Evolutionary conservation across 2,797 vertebrate genomes (phyloP).

Genomic region (Propithecus deckenii): DNA sequence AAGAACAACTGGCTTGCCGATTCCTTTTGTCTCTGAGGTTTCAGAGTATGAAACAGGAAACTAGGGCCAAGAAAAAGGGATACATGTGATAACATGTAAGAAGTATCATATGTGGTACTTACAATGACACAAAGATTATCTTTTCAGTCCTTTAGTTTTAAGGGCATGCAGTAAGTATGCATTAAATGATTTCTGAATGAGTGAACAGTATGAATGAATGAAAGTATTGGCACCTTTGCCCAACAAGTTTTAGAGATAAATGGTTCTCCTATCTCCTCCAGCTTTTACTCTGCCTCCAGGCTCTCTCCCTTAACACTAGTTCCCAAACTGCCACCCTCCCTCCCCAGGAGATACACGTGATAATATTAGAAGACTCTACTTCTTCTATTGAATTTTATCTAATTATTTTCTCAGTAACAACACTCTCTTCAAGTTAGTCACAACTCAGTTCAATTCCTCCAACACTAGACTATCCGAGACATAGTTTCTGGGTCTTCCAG

Average conservation of each 20-base stretch:
- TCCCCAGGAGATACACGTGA: neutral
- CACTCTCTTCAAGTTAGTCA: neutral
- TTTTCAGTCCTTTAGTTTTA: neutral
- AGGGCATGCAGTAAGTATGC: neutral
- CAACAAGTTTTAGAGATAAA: neutral
- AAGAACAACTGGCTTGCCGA: neutral
- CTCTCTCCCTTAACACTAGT: neutral
- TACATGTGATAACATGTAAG: neutral
- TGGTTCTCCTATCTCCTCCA: neutral
- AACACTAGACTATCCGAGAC: neutral
- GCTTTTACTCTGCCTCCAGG: neutral
- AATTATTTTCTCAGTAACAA: neutral
- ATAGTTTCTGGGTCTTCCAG: neutral
- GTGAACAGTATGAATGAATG: neutral
- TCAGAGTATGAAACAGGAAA: neutral
- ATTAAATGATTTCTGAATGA: neutral
- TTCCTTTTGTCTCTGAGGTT: neutral
- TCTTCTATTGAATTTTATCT: neutral
- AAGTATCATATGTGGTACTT: neutral
- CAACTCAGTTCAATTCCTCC: neutral
- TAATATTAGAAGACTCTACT: neutral
- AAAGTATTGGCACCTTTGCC: neutral
- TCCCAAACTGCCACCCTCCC: neutral
- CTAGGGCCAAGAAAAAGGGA: neutral
- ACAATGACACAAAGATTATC: neutral